Evolutionary conservation across 2,888 invertebrate species (phyloP), one percentile per base, ranked within the genome.

Genomic region (Tenthredo notha): DNA sequence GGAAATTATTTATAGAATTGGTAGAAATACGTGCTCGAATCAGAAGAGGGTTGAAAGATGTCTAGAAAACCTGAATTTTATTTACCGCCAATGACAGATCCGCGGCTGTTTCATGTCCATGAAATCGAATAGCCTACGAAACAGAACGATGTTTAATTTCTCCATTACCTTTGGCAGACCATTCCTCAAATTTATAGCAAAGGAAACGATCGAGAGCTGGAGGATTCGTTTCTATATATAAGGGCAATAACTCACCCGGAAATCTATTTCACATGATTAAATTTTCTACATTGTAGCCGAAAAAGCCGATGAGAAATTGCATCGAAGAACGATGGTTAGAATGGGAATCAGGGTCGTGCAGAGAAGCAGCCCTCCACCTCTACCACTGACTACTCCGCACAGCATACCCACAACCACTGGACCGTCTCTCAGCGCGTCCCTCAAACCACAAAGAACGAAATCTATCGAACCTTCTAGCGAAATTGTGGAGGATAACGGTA

Each of bases 291-390:
- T 54, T 94, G 43, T 93, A 98, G 98, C 97, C n/a, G 97, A 98
- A 87, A 95, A 96, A 88, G 95, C 96, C 0, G 98, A 98, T 89
- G 98, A 98, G 91, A 97, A 97, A 93, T 95, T 97, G 70, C 97
- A 97, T 85, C 95, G 97, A 29, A 95, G 97, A 84, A 96, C 96
- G 87, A 96, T 96, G 0, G 97, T 98, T 25, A 95, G 97, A 85
- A 98, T 98, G 97, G 97, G 97, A 47, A 97, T 98, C 86, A 94
- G 98, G 7, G 97, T 98, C 84, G 96, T 98, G 40, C 97, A 98
- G 91, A 96, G 95, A 90, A 92, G 92, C 65, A 89, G 90, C 43
- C 88, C 90, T 61, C 90, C 92, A 21, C 90, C 91, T 3, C 87
- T 90, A 82, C 90, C 92, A 33, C 85, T 86, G 10, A 89, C 86